Evolutionary conservation across 2,888 invertebrate genomes (phyloP).

Genomic region (Hemistola chrysoprasaria): DNA sequence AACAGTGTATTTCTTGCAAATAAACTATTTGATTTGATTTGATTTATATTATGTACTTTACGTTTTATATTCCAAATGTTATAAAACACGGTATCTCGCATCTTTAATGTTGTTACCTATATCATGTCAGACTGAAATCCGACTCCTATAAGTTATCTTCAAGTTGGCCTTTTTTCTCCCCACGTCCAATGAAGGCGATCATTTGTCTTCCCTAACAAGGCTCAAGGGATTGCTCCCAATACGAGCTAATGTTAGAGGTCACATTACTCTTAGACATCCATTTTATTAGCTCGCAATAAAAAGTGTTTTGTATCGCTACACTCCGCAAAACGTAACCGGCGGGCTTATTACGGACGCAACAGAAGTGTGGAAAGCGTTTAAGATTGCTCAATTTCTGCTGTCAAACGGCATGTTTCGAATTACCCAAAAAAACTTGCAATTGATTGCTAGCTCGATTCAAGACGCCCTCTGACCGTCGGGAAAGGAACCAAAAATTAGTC

Average conservation of each 20-base stretch:
- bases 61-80: too few relatives aligned
- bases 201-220: constrained; percentile 46
- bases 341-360: too few relatives aligned
- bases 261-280: constrained; percentile 52
- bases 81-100: constrained; percentile 9
- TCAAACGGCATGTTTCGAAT: too few relatives aligned
- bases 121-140: constrained; percentile 16
- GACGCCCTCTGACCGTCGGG: too few relatives aligned
- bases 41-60: too few relatives aligned
- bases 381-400: too few relatives aligned
- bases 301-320: constrained; percentile 54
- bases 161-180: constrained; percentile 34
- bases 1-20: too few relatives aligned
- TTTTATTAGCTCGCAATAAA: constrained; percentile 59
- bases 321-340: constrained; percentile 52
- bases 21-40: not conserved
- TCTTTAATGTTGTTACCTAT: constrained; percentile 13
- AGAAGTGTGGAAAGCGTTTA: too few relatives aligned
- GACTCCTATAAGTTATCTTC: constrained; percentile 25
- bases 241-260: constrained; percentile 58
- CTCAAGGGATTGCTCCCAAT: constrained; percentile 45
- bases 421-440: too few relatives aligned
- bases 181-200: constrained; percentile 35
- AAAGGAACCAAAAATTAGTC: too few relatives aligned
- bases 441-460: too few relatives aligned